Base-by-base conservation (phyloP, 2,888 invertebrate species). In the Salpingus planirostris region DNA sequence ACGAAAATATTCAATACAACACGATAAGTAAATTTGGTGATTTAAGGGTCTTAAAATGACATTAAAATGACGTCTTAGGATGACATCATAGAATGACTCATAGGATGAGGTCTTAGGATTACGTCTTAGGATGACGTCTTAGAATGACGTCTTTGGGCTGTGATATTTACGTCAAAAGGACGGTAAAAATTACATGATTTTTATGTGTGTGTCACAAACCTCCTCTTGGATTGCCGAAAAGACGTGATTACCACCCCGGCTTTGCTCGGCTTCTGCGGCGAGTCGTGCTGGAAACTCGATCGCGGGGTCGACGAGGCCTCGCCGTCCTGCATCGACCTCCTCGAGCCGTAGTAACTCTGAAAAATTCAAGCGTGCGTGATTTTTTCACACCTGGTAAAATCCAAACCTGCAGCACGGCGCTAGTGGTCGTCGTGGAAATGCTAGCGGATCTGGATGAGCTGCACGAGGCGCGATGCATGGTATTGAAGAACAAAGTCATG, bases 231-330 rank as follows among this genome's bases (percentile, higher is more conserved):
- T 57, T 88, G 83, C 28, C 90, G 69, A 52, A 85, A 89, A 2
- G 90, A 90, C 2, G 91, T 91, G 33, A 92, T 88, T 29, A 91
- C 90, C 4, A 90, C 89, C 0, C 91, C 91, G 2, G 86, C 88
- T 62, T 85, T 85, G 43, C 74, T 72, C n/a, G 70, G 68, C 50
- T 72, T 70, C 44, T 68, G 69, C 1, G 72, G 69, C 2, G 70
- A 69, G 47, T 76, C 75, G 33, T 70, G 70, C 50, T 74, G 74
- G 52, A 78, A 74, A 46, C 76, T 76, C 26, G 77, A 70, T 24
- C 78, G 58, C 2, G 74, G 70, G 4, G 75, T 72, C 15, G 62
- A 60, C 3, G 55, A 50, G 11, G 37, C 34, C 15, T 59, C 60
- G 1, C 54, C 54, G 27, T 71, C 71, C 43, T 68, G 69, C 41